Evolutionary conservation across 35 echinoderm and acorn worm genomes (phyloP).

Genomic region (Ophiothrix spiculata): DNA sequence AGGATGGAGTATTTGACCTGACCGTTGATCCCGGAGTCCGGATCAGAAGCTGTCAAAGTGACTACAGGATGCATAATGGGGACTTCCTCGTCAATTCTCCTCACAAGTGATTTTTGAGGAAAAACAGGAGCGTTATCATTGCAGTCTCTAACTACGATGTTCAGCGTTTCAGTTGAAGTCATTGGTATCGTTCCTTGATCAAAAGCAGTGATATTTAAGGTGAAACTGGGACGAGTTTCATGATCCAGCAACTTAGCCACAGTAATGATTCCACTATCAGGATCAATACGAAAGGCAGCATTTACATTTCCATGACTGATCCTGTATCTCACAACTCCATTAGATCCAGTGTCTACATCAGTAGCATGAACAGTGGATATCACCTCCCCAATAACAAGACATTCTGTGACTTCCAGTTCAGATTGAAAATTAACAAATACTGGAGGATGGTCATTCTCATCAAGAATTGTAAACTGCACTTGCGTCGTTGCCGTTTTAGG

Average conservation of each 20-base stretch:
- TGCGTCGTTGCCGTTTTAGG: conserved; percentile 33
- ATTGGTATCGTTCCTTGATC: conserved; percentile 62
- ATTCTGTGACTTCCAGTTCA: conserved; percentile 77
- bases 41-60: conserved; percentile 71
- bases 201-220: conserved; percentile 73
- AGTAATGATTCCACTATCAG: conserved; percentile 58
- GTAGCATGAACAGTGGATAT: conserved; percentile 68
- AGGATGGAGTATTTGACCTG: conserved; percentile 68
- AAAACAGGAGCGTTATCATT: conserved; percentile 94
- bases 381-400: conserved; percentile 66
- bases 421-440: conserved; percentile 33
- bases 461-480: conserved; percentile 69
- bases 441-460: conserved; percentile 93
- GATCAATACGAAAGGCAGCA: conserved; percentile 63
- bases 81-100: conserved; percentile 62
- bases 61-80: conserved; percentile 38
- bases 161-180: conserved; percentile 28
- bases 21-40: conserved; percentile 93
- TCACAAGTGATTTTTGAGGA: conserved; percentile 52
- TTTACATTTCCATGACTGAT: conserved; percentile 68
- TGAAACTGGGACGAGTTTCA: conserved; percentile 71
- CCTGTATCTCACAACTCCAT: conserved; percentile 72
- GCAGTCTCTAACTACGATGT: conserved; percentile 72
- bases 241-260: conserved; percentile 80
- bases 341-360: conserved; percentile 72